These are phyloP conservation scores for Sminthurides aquaticus DNA, from an alignment of 2,888 invertebrate species.

Conservation along the genomic window DNA sequence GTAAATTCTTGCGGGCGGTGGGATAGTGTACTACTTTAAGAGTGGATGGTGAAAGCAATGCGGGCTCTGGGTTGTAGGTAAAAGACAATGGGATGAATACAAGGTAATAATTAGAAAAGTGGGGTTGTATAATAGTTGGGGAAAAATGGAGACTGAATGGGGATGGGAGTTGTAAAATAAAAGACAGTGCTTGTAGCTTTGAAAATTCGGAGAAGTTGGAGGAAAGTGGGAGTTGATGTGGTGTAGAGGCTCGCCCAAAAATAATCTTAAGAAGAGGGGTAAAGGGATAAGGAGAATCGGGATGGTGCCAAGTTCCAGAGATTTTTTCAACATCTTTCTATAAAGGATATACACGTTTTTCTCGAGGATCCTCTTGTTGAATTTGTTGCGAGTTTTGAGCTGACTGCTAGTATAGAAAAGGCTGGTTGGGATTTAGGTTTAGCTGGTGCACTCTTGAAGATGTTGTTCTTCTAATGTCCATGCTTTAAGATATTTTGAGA, in stretches of 20 bases:
- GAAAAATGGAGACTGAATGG: background rate
- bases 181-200: background rate
- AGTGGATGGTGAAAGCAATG: background rate
- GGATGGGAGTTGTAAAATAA: background rate
- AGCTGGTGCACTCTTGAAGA: background rate
- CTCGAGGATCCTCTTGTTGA: background rate
- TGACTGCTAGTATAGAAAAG: no score
- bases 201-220: background rate
- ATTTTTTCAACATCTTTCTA: background rate
- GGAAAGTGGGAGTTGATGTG: slow-evolving; percentile 21
- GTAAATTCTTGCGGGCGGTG: background rate
- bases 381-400: no score
- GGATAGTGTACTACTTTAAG: background rate
- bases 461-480: slow-evolving; percentile 4
- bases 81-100: no score
- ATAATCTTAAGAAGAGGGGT: slow-evolving; percentile 16
- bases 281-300: slow-evolving; percentile 9
- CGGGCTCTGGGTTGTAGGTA: background rate
- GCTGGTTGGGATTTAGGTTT: background rate
- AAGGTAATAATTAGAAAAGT: no score
- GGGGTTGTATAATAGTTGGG: no score
- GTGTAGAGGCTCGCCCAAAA: slow-evolving; percentile 17
- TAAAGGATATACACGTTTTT: background rate
- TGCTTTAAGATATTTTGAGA: slow-evolving; percentile 20
- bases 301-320: background rate